Percentiles rank a stretch among this genome's conserved stretches.
Conservation (phyloP, 2,888 invertebrate species). For the Coronaproctus castanopsis region DNA sequence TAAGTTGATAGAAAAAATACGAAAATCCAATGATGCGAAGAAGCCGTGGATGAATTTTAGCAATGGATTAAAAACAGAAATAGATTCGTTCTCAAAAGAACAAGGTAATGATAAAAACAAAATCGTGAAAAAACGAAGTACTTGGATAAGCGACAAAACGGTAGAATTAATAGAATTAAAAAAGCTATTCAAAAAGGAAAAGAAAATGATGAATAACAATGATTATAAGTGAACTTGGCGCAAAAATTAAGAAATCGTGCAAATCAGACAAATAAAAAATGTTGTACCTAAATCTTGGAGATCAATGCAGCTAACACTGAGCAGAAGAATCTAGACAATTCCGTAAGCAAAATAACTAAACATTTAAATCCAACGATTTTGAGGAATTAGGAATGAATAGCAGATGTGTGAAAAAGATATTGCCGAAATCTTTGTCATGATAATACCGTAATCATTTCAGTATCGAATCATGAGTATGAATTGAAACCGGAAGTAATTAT, state of each 20-base stretch:
- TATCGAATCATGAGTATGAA: too few relatives aligned
- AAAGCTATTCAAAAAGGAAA: background rate
- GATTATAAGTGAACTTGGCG: background rate
- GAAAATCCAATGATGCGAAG: background rate
- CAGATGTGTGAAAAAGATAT: too few relatives aligned
- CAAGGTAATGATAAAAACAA: too few relatives aligned
- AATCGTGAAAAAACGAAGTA: background rate
- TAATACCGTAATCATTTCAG: too few relatives aligned
- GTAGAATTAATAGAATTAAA: background rate
- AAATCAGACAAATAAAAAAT: background rate
- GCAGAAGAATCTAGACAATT: too few relatives aligned
- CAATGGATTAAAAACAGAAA: background rate
- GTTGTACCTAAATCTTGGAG: too few relatives aligned
- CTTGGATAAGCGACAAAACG: background rate
- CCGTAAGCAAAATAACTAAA: too few relatives aligned
- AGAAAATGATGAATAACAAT: background rate
- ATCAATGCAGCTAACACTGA: too few relatives aligned
- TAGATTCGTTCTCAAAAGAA: background rate
- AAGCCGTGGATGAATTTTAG: background rate
- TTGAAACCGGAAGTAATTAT: too few relatives aligned
- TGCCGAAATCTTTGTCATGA: too few relatives aligned
- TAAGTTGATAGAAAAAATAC: background rate
- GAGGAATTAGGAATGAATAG: too few relatives aligned
- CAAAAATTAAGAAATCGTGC: background rate
- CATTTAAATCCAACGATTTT: too few relatives aligned